Percentiles rank a stretch among this genome's conserved stretches.
phyloP scores from a whole-genome alignment of 2,113 vertebrate species.

The Entosphenus tridentatus region DNA sequence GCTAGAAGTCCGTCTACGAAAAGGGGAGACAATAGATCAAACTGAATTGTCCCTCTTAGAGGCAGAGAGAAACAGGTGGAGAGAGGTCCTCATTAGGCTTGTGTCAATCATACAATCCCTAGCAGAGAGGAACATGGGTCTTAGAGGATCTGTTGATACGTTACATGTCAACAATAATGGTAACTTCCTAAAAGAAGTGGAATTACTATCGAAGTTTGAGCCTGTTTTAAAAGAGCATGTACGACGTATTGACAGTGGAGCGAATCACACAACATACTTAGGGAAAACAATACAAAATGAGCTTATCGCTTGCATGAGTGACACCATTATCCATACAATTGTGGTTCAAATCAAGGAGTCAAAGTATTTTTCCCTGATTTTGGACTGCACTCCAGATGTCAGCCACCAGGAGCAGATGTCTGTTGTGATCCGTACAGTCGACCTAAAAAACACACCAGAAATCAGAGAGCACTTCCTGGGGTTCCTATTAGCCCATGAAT shows the following conservation, averaged over 20 bases:
- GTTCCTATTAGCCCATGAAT: constrained; percentile 9
- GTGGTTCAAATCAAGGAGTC: constrained; percentile 9
- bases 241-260: not conserved
- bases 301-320: constrained; percentile 3
- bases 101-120: constrained; percentile 4
- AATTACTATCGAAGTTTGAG: not conserved
- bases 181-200: constrained; percentile 5
- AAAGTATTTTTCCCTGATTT: constrained; percentile 13
- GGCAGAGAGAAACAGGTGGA: not conserved
- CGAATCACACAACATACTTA: not conserved
- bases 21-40: constrained; percentile 2
- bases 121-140: constrained; percentile 8
- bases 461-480: constrained; percentile 9
- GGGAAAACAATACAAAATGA: constrained; percentile 6
- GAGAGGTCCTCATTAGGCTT: not conserved
- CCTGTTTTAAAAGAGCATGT: constrained; percentile 7
- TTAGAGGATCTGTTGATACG: constrained; percentile 3
- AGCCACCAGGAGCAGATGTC: constrained; percentile 10
- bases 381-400: constrained; percentile 10
- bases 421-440: constrained; percentile 7
- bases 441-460: constrained; percentile 7
- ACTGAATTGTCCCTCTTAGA: not conserved
- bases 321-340: constrained; percentile 1
- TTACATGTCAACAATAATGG: not conserved
- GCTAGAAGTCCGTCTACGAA: not conserved